Evolutionary conservation across 2,888 invertebrate genomes (phyloP).

Genomic region (Strigamia crassipes): DNA sequence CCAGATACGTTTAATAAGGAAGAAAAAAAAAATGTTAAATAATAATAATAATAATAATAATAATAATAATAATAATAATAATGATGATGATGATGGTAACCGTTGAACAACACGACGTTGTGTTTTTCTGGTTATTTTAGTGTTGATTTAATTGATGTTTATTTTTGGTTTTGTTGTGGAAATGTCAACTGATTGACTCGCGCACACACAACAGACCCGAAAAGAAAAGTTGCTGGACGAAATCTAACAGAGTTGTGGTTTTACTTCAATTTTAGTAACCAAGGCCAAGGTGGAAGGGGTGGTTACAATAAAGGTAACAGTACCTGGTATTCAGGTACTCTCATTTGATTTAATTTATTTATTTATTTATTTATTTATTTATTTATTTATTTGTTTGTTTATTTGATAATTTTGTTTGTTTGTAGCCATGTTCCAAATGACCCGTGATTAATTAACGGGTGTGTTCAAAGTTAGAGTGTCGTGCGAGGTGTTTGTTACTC

Average conservation of each 20-base stretch:
- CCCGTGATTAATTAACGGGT: too few relatives aligned
- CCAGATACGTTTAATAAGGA: too few relatives aligned
- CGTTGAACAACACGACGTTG: too few relatives aligned
- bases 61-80: too few relatives aligned
- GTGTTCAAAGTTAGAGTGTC: too few relatives aligned
- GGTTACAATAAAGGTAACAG: conserved; percentile 96
- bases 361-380: conserved; percentile 41
- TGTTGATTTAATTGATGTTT: too few relatives aligned
- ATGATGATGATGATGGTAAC: too few relatives aligned
- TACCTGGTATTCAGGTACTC: conserved; percentile 66
- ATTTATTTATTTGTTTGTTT: not conserved
- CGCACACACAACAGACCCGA: not conserved
- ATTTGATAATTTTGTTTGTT: not conserved
- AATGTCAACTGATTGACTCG: conserved; percentile 3
- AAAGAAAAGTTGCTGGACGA: not conserved
- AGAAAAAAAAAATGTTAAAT: too few relatives aligned
- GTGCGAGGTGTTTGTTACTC: too few relatives aligned
- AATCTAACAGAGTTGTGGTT: conserved; percentile 42
- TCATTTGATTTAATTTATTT: conserved; percentile 43
- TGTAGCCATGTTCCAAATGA: not conserved
- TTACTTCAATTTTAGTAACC: conserved; percentile 80
- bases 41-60: too few relatives aligned
- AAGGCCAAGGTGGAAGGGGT: conserved; percentile 78
- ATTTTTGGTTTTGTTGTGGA: not conserved
- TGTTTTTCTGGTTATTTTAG: too few relatives aligned